Base-by-base conservation (phyloP, 2,888 invertebrate species). In the Branchipolynoe longqiensis region DNA sequence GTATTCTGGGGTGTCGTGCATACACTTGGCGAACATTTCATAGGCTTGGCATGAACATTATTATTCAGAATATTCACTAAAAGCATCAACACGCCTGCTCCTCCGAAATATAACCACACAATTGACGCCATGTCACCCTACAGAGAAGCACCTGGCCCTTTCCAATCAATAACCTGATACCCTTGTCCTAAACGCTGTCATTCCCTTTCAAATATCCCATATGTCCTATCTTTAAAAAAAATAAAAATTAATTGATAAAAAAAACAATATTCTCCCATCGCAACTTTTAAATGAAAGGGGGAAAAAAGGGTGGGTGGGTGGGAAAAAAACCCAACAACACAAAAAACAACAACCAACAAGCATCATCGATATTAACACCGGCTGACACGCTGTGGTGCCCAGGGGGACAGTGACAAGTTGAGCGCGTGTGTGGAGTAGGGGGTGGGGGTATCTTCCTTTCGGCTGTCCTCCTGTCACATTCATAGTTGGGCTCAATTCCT, bases 1-100 rank as follows among this genome's bases (percentile, higher is more conserved):
- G n/a, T n/a, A n/a, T n/a, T n/a, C n/a, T n/a, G n/a, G 31, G 62
- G 62, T 31, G 25, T 62, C 31, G 62, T 62, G 18, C 12, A 28
- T 62, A 62, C 31, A 62, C n/a, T 62, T 62, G 62, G 62, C 31
- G 62, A 62, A 62, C 62, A 62, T 31, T 62, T 62, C 62, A 62
- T 62, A 62, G 62, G 28, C 62, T 62, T 62, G 62, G 62, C 62
- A n/a, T 62, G 31, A 62, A 62, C 62, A 31, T 62, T 31, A 62
- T 38, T 69, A 12, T 38, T 69, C 33, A 18, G 38, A 69, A 33
- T 38, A 69, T 69, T n/a, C 62, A 38, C 38, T 69, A 69, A 69
- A 69, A 69, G 69, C 69, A 69, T 69, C 38, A 69, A 33, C 38
- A 69, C 0, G 22, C 38, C 4, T 69, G 69, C 69, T 33, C 38